A percentile compares a stretch with the other conserved stretches of the same genome.
Evolutionary conservation across 2,113 vertebrate species (phyloP).

Genomic region (Brachirus orientalis): DNA sequence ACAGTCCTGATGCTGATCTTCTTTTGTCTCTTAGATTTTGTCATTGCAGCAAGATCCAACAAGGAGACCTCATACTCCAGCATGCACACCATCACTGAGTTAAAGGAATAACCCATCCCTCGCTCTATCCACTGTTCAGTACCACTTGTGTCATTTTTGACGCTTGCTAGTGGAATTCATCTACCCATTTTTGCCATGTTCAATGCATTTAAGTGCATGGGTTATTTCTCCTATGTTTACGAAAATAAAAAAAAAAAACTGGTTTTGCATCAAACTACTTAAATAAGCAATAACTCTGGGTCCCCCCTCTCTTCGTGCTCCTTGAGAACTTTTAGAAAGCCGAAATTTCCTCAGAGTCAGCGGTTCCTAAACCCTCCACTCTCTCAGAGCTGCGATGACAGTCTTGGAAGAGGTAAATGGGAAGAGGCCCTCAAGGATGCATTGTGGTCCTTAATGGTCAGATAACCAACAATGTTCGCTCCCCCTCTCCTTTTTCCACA

Average conservation of each 20-base stretch:
- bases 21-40: slow-evolving; percentile 38
- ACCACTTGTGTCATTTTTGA: slow-evolving; percentile 65
- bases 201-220: slow-evolving; percentile 75
- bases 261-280: slow-evolving; percentile 72
- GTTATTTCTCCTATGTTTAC: slow-evolving; percentile 73
- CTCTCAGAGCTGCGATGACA: slow-evolving; percentile 61
- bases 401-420: slow-evolving; percentile 67
- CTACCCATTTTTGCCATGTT: slow-evolving; percentile 63
- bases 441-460: slow-evolving; percentile 57
- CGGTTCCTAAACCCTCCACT: slow-evolving; percentile 56
- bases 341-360: slow-evolving; percentile 56
- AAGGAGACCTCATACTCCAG: slow-evolving; percentile 65
- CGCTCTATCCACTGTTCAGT: slow-evolving; percentile 48
- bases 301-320: slow-evolving; percentile 51
- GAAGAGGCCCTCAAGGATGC: slow-evolving; percentile 58
- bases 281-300: slow-evolving; percentile 65
- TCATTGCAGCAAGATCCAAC: slow-evolving; percentile 66
- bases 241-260: slow-evolving; percentile 19
- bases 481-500: slow-evolving; percentile 57
- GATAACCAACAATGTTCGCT: slow-evolving; percentile 45
- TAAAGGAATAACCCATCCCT: slow-evolving; percentile 25
- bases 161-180: slow-evolving; percentile 53
- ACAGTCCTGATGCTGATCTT: slow-evolving; percentile 27
- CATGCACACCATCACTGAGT: slow-evolving; percentile 39
- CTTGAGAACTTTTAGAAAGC: slow-evolving; percentile 49